Conservation (phyloP, 2,113 vertebrate genomes). For the Tetrax tetrax region DNA sequence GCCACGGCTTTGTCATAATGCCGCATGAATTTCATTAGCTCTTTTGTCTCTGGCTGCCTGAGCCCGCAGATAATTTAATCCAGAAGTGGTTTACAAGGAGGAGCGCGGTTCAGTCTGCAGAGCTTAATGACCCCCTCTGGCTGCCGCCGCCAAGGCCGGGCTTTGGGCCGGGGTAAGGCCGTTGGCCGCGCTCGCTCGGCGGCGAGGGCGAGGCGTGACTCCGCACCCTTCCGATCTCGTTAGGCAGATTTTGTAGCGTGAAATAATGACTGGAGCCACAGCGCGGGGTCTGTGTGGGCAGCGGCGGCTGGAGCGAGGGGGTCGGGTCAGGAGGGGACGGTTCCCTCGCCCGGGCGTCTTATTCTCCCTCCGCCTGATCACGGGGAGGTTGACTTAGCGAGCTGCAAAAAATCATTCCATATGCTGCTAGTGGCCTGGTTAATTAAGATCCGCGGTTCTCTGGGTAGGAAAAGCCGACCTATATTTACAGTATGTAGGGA, state of each 20-base stretch:
- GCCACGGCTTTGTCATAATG: not conserved
- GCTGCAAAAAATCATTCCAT: constrained; percentile 56
- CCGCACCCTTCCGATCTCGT: not conserved
- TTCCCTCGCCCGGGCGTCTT: not conserved
- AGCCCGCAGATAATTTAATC: constrained; percentile 48
- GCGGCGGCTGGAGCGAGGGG: not conserved
- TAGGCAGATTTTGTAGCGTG: not conserved
- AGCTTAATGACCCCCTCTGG: constrained; percentile 39
- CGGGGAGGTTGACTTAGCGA: constrained; percentile 37
- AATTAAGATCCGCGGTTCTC: constrained; percentile 70
- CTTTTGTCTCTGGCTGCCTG: constrained; percentile 23
- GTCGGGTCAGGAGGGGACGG: not conserved
- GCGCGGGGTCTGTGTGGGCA: not conserved
- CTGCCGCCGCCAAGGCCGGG: not conserved
- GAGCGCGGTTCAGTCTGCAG: not conserved
- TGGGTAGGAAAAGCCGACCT: constrained; percentile 62
- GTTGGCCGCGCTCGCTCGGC: not conserved
- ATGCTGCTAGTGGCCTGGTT: constrained; percentile 68
- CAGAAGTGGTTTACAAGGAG: not conserved
- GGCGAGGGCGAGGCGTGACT: fast-evolving
- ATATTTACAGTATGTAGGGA: constrained; percentile 66
- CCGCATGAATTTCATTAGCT: constrained; percentile 49
- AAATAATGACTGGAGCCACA: not conserved
- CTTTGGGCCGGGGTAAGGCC: not conserved
- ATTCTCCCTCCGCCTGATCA: not conserved